Evolutionary conservation across 2,888 invertebrate species (phyloP).

Genomic region (Loripinus fragilis): DNA sequence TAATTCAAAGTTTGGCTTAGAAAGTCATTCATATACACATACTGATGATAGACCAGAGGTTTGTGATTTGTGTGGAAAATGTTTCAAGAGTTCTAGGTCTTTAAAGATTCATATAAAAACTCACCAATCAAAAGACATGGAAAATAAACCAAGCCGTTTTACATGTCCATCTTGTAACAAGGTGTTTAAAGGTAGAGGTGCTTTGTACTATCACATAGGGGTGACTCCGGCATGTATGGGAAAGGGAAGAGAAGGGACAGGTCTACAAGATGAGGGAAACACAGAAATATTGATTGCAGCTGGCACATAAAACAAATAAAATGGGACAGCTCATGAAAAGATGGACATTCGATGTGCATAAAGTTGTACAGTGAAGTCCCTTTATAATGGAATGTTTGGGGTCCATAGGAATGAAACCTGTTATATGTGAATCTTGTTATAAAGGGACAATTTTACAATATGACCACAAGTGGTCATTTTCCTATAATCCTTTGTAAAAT

Average conservation of each 20-base stretch:
- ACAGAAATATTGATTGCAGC: no score
- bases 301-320: no score
- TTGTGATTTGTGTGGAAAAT: constrained; percentile 45
- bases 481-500: no score
- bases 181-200: constrained; percentile 25
- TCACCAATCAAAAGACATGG: neutral
- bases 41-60: constrained; percentile 25
- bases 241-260: neutral
- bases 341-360: no score
- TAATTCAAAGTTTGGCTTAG: constrained; percentile 26
- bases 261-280: neutral
- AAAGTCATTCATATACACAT: constrained; percentile 35
- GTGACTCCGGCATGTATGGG: constrained; percentile 1
- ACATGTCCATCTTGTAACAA: constrained; percentile 34
- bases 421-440: no score
- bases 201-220: constrained; percentile 49
- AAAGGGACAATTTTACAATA: no score
- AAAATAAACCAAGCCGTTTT: neutral
- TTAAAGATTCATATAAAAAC: constrained; percentile 33
- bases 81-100: constrained; percentile 26
- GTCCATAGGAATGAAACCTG: no score
- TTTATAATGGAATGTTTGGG: no score
- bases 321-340: no score
- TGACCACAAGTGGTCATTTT: no score
- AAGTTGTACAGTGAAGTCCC: no score